phyloP scores from a whole-genome alignment of 1,140 invertebrate genomes.

The Luehdorfia chinensis region DNA sequence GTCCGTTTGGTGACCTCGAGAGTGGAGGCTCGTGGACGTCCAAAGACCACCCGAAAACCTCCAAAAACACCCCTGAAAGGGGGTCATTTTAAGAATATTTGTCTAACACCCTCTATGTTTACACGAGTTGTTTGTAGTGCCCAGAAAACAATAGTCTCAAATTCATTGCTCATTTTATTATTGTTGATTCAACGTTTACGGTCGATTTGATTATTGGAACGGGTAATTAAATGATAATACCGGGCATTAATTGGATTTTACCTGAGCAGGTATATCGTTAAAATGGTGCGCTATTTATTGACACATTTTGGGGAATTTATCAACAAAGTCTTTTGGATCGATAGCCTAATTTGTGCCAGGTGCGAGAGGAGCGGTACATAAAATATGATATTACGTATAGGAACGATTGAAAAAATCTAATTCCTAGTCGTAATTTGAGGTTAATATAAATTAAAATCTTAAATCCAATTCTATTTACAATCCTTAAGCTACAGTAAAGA shows the following conservation, averaged over 20 bases:
- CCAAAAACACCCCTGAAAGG: constrained; percentile 36
- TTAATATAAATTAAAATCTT: too few species aligned
- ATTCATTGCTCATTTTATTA: constrained; percentile 77
- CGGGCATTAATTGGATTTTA: constrained; percentile 74
- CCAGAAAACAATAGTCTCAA: constrained; percentile 75
- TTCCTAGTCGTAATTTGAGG: too few species aligned
- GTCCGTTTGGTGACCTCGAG: constrained; percentile 67
- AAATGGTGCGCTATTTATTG: constrained; percentile 51
- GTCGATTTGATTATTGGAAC: constrained; percentile 73
- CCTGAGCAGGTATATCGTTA: constrained; percentile 50
- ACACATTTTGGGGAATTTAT: constrained; percentile 22
- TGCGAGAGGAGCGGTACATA: neutral
- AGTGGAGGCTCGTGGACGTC: constrained; percentile 42
- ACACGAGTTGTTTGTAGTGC: constrained; percentile 73
- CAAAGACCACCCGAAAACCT: constrained; percentile 46
- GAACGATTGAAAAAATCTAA: too few species aligned
- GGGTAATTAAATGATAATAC: constrained; percentile 77
- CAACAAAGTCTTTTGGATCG: constrained; percentile 7
- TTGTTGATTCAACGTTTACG: constrained; percentile 75
- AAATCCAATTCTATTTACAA: too few species aligned
- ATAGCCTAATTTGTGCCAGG: neutral
- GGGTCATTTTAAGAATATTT: constrained; percentile 77
- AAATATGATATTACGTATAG: neutral
- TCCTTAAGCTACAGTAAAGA: too few species aligned
- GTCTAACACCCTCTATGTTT: constrained; percentile 65